Evolutionary conservation across 2,888 invertebrate genomes (phyloP).

Genomic region (Gymnosoma rotundatum): DNA sequence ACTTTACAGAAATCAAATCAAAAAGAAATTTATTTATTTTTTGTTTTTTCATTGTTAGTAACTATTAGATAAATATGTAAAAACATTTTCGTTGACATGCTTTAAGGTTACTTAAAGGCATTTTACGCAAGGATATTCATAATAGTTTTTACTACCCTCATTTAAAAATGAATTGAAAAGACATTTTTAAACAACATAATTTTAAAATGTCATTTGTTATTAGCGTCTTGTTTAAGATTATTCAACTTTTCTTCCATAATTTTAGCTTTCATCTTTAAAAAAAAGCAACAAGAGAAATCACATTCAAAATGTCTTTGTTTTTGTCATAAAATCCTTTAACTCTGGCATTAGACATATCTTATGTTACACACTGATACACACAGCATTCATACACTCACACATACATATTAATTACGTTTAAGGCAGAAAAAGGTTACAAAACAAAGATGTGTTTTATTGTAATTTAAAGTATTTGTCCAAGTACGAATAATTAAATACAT

Average conservation of each 20-base stretch:
- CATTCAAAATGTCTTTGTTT: conserved; percentile 9
- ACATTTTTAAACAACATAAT: neutral
- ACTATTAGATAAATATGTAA: no score
- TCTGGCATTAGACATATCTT: neutral
- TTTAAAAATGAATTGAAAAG: no score
- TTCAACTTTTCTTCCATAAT: conserved; percentile 12
- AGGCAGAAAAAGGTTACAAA: neutral
- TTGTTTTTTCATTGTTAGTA: no score
- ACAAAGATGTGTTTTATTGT: neutral
- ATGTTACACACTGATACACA: neutral
- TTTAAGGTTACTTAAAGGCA: no score
- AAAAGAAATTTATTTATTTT: no score
- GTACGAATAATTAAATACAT: neutral
- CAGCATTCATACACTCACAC: neutral
- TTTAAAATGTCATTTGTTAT: conserved; percentile 7
- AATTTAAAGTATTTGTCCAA: neutral
- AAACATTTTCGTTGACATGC: no score
- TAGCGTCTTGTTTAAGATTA: neutral
- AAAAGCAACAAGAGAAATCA: neutral
- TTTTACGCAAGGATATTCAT: no score
- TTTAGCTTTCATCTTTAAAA: neutral
- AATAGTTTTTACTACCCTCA: no score
- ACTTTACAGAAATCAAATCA: no score
- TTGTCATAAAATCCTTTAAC: conserved; percentile 17
- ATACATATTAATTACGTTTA: neutral